phyloP scores from a whole-genome alignment of 2,797 vertebrate species.

The Mergus octosetaceus region DNA sequence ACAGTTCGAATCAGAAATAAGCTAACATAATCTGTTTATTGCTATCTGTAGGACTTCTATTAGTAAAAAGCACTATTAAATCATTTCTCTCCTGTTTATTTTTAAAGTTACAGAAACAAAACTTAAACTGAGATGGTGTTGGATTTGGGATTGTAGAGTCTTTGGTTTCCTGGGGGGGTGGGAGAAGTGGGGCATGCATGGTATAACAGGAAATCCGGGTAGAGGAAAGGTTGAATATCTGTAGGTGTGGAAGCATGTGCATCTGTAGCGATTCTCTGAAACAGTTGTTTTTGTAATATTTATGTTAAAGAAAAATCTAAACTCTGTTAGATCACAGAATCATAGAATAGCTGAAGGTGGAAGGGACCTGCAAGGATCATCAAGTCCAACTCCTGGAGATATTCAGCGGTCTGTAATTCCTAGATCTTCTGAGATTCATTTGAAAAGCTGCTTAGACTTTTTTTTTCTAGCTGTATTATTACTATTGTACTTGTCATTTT shows the following conservation, averaged over 20 bases:
- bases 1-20: background rate
- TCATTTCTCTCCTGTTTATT: background rate
- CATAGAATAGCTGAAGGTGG: background rate
- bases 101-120: background rate
- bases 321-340: background rate
- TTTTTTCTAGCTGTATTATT: background rate
- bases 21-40: background rate
- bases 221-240: background rate
- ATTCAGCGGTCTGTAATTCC: background rate
- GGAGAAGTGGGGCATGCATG: too few species aligned
- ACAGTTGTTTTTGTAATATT: background rate
- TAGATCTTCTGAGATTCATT: background rate
- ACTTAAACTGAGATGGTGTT: background rate
- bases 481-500: background rate
- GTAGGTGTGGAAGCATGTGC: background rate
- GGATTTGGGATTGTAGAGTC: background rate
- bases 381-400: background rate
- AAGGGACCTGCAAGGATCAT: background rate
- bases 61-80: background rate
- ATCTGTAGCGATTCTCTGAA: background rate
- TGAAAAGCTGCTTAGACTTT: background rate
- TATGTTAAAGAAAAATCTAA: background rate
- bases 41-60: background rate
- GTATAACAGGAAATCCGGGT: fast-evolving
- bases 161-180: background rate